Percentiles rank a stretch among this genome's conserved stretches.
These are phyloP conservation scores for Harpagoxenus sublaevis DNA, from an alignment of 2,888 invertebrate species.

Conservation along the genomic window DNA sequence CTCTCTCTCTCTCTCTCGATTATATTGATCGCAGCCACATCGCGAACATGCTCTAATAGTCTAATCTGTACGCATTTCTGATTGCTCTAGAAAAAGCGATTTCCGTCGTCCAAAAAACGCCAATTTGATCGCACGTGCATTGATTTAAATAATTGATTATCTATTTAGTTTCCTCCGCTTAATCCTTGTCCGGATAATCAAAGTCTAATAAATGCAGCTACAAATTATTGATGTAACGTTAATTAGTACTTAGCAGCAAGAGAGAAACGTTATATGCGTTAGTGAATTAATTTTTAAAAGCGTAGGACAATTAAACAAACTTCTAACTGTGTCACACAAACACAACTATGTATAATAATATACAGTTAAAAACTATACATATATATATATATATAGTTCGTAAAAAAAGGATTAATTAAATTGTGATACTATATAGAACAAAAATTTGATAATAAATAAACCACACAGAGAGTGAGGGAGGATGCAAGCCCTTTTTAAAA, in stretches of 20 bases:
- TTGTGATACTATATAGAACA: neutral
- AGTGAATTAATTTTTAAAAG: slow-evolving; percentile 1
- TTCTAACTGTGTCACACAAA: neutral
- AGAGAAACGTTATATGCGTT: neutral
- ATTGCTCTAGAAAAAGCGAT: neutral
- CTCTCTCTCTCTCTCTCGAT: neutral
- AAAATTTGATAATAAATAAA: neutral
- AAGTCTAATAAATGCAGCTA: neutral
- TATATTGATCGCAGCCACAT: slow-evolving; percentile 24
- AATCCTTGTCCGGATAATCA: neutral
- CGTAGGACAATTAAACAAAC: neutral
- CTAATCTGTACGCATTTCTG: neutral
- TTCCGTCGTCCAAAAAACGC: neutral
- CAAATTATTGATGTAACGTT: neutral
- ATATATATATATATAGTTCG: neutral
- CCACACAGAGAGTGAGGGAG: neutral
- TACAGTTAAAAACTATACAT: neutral
- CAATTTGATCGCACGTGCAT: neutral
- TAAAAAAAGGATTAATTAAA: neutral
- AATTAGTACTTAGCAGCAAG: neutral
- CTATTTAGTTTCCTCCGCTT: neutral
- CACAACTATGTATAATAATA: neutral
- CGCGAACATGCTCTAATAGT: neutral
- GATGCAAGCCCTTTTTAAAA: neutral
- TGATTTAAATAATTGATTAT: neutral